These are phyloP conservation scores for Cotesia glomerata DNA, from an alignment of 1,140 invertebrate species.

Conservation along the genomic window DNA sequence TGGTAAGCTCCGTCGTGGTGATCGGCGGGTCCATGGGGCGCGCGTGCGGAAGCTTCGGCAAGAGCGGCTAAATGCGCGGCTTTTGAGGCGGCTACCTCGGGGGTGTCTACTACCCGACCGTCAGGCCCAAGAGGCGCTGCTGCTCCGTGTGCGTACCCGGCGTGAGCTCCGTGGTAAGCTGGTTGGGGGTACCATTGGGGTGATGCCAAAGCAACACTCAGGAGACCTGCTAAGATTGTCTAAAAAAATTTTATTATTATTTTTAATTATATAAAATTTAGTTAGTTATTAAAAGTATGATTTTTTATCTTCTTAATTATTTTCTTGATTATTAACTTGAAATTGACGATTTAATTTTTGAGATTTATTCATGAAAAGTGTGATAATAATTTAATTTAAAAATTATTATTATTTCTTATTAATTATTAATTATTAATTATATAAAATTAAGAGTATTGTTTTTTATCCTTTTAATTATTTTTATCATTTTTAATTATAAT, in stretches of 20 bases:
- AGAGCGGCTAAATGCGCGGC: slow-evolving; percentile 67
- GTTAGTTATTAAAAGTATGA: too few species aligned
- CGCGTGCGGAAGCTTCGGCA: slow-evolving; percentile 61
- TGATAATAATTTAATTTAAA: too few species aligned
- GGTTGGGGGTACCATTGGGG: slow-evolving; percentile 58
- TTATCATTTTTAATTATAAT: too few species aligned
- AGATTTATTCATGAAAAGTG: too few species aligned
- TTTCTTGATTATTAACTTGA: too few species aligned
- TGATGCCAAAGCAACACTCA: slow-evolving; percentile 39
- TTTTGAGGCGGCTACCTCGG: slow-evolving; percentile 70
- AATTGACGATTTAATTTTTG: too few species aligned
- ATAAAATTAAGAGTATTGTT: too few species aligned
- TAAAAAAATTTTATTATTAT: slow-evolving; percentile 27
- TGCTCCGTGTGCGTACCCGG: slow-evolving; percentile 29
- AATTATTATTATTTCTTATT: too few species aligned
- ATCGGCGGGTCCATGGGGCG: not conserved
- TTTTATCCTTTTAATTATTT: too few species aligned
- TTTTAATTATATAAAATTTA: not conserved
- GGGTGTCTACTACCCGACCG: slow-evolving; percentile 69
- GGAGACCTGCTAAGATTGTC: slow-evolving; percentile 38
- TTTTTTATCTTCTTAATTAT: too few species aligned
- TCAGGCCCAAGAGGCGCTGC: slow-evolving; percentile 64
- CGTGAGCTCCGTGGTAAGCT: slow-evolving; percentile 43
- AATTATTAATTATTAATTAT: too few species aligned
- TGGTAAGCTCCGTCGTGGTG: slow-evolving; percentile 34